Conservation (phyloP, 2,888 invertebrate genomes). For the Sminthurides aquaticus region DNA sequence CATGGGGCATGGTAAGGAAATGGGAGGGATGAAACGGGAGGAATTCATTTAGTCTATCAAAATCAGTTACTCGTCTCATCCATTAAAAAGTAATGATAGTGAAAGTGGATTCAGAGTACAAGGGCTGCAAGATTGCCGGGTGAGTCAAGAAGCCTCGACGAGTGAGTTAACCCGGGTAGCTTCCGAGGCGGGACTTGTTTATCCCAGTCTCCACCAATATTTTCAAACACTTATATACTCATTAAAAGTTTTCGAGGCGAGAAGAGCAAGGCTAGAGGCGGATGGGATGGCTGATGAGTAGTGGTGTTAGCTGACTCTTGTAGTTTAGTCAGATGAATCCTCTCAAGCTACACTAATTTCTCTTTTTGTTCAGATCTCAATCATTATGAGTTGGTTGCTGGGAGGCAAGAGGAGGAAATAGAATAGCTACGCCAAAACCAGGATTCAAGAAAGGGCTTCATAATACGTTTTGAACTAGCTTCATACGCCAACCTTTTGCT, state of each 20-base stretch:
- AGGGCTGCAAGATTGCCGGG: not conserved
- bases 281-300: not conserved
- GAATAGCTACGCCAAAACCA: too few relatives aligned
- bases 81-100: not conserved
- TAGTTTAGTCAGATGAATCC: not conserved
- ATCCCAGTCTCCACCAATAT: not conserved
- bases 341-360: not conserved
- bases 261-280: not conserved
- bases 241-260: not conserved
- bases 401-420: too few relatives aligned
- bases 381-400: too few relatives aligned
- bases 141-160: not conserved
- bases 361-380: too few relatives aligned
- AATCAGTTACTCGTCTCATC: not conserved
- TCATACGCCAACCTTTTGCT: too few relatives aligned
- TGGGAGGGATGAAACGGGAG: not conserved
- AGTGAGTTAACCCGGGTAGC: too few relatives aligned
- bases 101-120: not conserved
- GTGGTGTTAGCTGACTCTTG: not conserved
- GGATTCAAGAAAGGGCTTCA: too few relatives aligned
- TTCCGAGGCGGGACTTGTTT: too few relatives aligned
- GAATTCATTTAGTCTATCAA: not conserved
- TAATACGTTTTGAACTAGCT: too few relatives aligned
- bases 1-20: too few relatives aligned
- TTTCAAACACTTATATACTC: not conserved